Evolutionary conservation across 2,113 vertebrate species (phyloP), one percentile per base, ranked within the genome.

Genomic region (Telmatochromis sp.): DNA sequence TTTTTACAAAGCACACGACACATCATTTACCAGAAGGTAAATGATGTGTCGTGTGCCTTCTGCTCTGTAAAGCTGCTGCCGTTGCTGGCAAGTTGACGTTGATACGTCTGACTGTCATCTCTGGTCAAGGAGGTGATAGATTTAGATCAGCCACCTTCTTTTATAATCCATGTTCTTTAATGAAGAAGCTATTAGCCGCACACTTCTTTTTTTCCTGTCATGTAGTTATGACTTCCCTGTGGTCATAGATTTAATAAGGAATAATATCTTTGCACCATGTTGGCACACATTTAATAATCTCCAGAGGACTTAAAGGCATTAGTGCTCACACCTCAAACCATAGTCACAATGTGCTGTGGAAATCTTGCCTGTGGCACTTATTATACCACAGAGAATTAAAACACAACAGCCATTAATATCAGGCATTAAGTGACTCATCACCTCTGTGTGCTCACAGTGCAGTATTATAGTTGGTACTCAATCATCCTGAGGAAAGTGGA

Each of bases 211-310:
- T 60, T 75, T 42, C 55, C 65, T 85, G 86, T 83, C 68, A 78
- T 87, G 87, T 86, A 58, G 42, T 82, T 89, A 26, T 81, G 68
- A 53, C 83, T 91, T 91, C 88, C 91, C 89, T 35, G 19, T 91
- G 87, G 89, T 86, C 84, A 87, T 71, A 81, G 86, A 86, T 87
- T 75, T 90, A 93, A 92, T 91, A 83, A 89, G 86, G 50, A 93
- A 85, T 75, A 89, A 65, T 91, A 84, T 86, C 85, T 84, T 55
- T 85, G 81, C 81, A 53, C 54, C 84, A 40, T 58, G 75, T 80
- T 81, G 65, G 37, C 89, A 91, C 82, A 89, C 90, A 91, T 87
- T 89, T 84, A 92, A 80, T 60, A 45, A 50, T 88, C 83, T 90
- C 83, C 84, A 42, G 14, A 53, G 82, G 78, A 86, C 71, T 82